These are phyloP conservation scores for Pterocles burchelli DNA, from an alignment of 2,113 vertebrate genomes.

Conservation along the genomic window DNA sequence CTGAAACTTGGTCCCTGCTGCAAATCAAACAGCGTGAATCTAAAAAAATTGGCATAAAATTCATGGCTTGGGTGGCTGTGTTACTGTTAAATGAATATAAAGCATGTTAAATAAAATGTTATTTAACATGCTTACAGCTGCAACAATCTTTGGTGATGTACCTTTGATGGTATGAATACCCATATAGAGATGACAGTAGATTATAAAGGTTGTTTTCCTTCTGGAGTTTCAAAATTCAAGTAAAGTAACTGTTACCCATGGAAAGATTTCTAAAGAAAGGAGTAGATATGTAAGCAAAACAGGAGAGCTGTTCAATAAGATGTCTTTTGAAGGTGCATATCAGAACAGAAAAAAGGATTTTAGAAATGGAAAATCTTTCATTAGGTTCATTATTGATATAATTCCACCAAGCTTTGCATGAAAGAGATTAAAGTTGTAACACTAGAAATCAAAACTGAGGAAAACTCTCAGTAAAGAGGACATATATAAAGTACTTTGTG, in stretches of 20 bases:
- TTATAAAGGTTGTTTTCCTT: neutral
- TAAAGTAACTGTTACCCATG: neutral
- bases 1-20: neutral
- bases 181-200: neutral
- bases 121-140: neutral
- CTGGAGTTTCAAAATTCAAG: neutral
- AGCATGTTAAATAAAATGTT: neutral
- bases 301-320: neutral
- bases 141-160: neutral
- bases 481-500: neutral
- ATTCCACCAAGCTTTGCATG: neutral
- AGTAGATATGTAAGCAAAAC: neutral
- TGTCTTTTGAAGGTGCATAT: neutral
- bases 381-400: neutral
- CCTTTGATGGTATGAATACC: neutral
- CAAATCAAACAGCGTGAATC: neutral
- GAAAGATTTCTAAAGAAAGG: neutral
- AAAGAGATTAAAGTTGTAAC: neutral
- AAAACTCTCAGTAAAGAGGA: neutral
- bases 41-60: neutral
- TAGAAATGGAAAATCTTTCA: constrained; percentile 45
- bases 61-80: neutral
- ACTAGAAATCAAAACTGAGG: neutral
- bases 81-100: neutral
- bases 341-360: neutral